Evolutionary conservation across 2,113 vertebrate genomes (phyloP).

Genomic region (Trachemys scripta): DNA sequence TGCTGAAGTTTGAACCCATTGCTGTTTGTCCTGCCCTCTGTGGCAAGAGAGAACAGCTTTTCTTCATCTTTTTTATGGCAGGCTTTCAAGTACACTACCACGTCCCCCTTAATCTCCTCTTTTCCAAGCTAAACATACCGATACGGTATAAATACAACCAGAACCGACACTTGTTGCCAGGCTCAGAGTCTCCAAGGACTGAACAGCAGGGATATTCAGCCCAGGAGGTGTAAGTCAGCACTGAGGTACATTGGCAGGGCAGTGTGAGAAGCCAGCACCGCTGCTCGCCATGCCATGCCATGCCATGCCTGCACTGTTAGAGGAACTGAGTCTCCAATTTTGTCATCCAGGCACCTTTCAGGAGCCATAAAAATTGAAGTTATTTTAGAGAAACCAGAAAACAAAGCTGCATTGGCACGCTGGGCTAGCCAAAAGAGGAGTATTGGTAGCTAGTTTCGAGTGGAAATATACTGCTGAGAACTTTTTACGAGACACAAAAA

Average conservation of each 20-base stretch:
- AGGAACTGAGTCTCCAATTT: background rate
- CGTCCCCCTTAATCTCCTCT: too few species aligned
- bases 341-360: background rate
- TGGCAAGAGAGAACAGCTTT: too few species aligned
- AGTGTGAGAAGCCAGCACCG: background rate
- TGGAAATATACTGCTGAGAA: background rate
- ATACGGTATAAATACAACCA: too few species aligned
- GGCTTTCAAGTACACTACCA: too few species aligned
- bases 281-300: background rate
- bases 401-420: background rate
- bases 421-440: background rate
- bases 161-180: too few species aligned
- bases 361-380: accelerated
- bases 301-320: background rate
- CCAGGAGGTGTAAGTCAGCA: too few species aligned
- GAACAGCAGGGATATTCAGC: background rate
- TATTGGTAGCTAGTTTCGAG: background rate
- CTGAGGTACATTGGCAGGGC: too few species aligned
- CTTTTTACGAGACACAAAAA: background rate
- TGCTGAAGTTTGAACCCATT: too few species aligned
- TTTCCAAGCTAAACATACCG: too few species aligned
- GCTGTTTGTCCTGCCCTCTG: too few species aligned
- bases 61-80: too few species aligned
- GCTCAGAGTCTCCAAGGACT: background rate
- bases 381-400: background rate